Evolutionary conservation across 2,888 invertebrate genomes (phyloP).

Genomic region (Drosophila paramelanica): DNA sequence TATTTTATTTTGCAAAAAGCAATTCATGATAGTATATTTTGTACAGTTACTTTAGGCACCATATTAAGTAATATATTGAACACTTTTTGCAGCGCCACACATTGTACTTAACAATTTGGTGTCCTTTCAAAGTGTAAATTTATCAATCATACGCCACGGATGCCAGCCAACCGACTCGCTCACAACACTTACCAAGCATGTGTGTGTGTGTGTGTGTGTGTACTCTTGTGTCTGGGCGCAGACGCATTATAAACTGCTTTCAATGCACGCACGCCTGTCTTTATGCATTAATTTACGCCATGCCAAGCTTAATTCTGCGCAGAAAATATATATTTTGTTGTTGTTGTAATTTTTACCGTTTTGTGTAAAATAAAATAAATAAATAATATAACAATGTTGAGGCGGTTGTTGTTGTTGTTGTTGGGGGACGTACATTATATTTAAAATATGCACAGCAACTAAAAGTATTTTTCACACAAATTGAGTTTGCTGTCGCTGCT

Average conservation of each 20-base stretch:
- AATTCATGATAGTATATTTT: conserved; percentile 3
- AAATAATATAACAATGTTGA: conserved; percentile 56
- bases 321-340: conserved; percentile 11
- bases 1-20: background rate
- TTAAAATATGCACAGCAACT: conserved; percentile 73
- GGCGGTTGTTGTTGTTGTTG: conserved; percentile 27
- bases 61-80: conserved; percentile 14
- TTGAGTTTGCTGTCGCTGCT: conserved; percentile 71
- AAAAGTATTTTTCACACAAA: conserved; percentile 77
- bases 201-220: background rate
- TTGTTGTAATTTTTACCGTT: conserved; percentile 40
- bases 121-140: conserved; percentile 64
- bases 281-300: conserved; percentile 70
- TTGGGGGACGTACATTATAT: conserved; percentile 53
- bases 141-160: conserved; percentile 69
- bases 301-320: conserved; percentile 45
- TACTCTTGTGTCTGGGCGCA: conserved; percentile 2
- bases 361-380: conserved; percentile 43
- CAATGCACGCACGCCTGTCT: conserved; percentile 58
- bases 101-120: conserved; percentile 43
- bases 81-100: conserved; percentile 28
- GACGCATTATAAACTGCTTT: conserved; percentile 68
- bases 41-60: conserved; percentile 7
- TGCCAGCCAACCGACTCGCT: conserved; percentile 40
- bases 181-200: conserved; percentile 13